Base-by-base conservation (phyloP, 2,113 vertebrate species). In the Willisornis vidua region DNA sequence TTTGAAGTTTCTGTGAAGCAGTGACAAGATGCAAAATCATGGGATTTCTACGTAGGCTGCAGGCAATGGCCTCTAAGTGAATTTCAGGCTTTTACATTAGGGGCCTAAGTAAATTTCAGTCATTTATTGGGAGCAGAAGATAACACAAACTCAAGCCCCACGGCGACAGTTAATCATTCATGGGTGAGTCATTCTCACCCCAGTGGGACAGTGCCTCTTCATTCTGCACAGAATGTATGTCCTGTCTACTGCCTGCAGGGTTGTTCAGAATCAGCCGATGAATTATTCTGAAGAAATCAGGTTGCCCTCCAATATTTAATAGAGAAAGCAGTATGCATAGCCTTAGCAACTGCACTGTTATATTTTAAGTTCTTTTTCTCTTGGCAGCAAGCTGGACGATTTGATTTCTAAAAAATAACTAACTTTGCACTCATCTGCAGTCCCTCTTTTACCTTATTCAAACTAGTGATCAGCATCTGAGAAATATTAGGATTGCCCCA, bases 221-320 rank as follows among this genome's bases (percentile, higher is more conserved):
- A 35, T 72, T 94, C 43, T 5, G n/a, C 43, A 35, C 73, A 84
- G 77, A 55, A 93, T 71, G 15, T 45, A 55, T 7, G 1, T 65
- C 80, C 84, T 91, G 39, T 49, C 63, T 46, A 48, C 76, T 1
- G 4, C 48, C 76, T 37, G 18, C 43, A 61, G 77, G 43, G 20
- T 16, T 94, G n/a, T 46, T 93, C 55, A 62, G 72, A 90, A 71
- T 71, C 24, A 82, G 45, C 54, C 68, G 54, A 75, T 61, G 7
- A 93, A 86, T 92, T 83, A 77, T 70, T 86, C 79, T 63, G 76
- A 94, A 71, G 71, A 89, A 90, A 92, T 57, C 29, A 77, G 58
- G 39, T 71, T 84, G 55, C 41, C 39, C 76, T 73, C 62, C 82
- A 82, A 67, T 48, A 92, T 89, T 77, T 90, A 77, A 80, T 52